These are phyloP conservation scores for Hyla sarda DNA, from an alignment of 2,113 vertebrate species.

Conservation along the genomic window DNA sequence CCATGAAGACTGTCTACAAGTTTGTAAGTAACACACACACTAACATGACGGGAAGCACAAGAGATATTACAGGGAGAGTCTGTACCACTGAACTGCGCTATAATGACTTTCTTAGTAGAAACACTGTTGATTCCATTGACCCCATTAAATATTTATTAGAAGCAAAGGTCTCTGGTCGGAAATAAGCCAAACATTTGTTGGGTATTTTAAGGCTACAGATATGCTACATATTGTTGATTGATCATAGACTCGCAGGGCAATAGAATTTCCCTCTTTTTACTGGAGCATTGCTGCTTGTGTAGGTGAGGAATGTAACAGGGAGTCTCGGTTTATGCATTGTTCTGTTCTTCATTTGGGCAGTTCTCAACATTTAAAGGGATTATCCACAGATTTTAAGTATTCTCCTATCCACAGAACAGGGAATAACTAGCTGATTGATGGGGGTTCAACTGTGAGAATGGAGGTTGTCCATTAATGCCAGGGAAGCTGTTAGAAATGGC, in stretches of 20 bases:
- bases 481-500: too few relatives aligned
- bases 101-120: not conserved
- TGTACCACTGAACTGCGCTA: not conserved
- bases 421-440: too few relatives aligned
- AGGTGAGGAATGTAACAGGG: not conserved
- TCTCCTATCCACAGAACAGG: too few relatives aligned
- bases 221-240: not conserved
- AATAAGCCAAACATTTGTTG: not conserved
- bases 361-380: too few relatives aligned
- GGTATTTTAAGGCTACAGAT: not conserved
- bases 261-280: not conserved
- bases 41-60: not conserved
- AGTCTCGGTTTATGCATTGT: not conserved
- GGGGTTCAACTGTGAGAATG: too few relatives aligned
- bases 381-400: too few relatives aligned
- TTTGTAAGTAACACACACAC: conserved; percentile 84
- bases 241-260: not conserved
- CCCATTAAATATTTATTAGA: conserved; percentile 9
- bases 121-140: conserved; percentile 21
- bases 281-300: not conserved
- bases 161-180: not conserved
- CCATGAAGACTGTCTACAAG: conserved; percentile 98
- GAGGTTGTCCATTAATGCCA: too few relatives aligned
- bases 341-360: not conserved
- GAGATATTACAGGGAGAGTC: not conserved